phyloP scores from a whole-genome alignment of 2,888 invertebrate species.

The Polymixis flavicincta region DNA sequence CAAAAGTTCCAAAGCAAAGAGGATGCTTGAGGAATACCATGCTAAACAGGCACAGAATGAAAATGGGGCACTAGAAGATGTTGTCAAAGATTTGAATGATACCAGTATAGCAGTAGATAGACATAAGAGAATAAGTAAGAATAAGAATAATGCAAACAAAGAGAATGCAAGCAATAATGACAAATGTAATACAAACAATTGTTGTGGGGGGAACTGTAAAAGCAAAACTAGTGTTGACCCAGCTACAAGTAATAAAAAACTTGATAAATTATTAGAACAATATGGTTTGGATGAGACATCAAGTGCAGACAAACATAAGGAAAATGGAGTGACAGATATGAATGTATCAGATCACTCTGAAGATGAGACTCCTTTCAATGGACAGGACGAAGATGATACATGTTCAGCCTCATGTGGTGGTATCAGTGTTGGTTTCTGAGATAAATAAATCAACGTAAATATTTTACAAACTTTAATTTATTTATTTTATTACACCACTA shows the following conservation, averaged over 20 bases:
- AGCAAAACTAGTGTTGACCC: slow-evolving; percentile 62
- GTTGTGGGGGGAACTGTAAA: slow-evolving; percentile 72
- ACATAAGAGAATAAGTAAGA: slow-evolving; percentile 67
- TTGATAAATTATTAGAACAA: slow-evolving; percentile 76
- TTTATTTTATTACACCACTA: slow-evolving; percentile 63
- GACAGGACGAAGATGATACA: slow-evolving; percentile 77
- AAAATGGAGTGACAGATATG: slow-evolving; percentile 45
- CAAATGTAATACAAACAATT: slow-evolving; percentile 64
- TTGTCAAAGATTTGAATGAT: slow-evolving; percentile 76
- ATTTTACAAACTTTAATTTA: slow-evolving; percentile 56
- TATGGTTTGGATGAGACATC: slow-evolving; percentile 74
- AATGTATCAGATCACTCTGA: slow-evolving; percentile 65
- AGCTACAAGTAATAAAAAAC: slow-evolving; percentile 71
- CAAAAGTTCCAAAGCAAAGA: slow-evolving; percentile 95
- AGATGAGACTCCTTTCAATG: slow-evolving; percentile 70
- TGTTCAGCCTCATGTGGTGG: slow-evolving; percentile 82
- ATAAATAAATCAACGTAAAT: slow-evolving; percentile 46
- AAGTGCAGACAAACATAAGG: slow-evolving; percentile 39
- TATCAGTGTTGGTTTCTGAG: slow-evolving; percentile 62
- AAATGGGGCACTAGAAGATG: slow-evolving; percentile 61
- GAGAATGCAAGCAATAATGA: slow-evolving; percentile 45
- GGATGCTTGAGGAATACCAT: slow-evolving; percentile 91
- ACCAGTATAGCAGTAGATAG: slow-evolving; percentile 60
- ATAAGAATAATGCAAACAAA: slow-evolving; percentile 58
- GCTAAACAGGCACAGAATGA: slow-evolving; percentile 71